Evolutionary conservation across 2,888 invertebrate species (phyloP).

Genomic region (Fragum whitleyi): DNA sequence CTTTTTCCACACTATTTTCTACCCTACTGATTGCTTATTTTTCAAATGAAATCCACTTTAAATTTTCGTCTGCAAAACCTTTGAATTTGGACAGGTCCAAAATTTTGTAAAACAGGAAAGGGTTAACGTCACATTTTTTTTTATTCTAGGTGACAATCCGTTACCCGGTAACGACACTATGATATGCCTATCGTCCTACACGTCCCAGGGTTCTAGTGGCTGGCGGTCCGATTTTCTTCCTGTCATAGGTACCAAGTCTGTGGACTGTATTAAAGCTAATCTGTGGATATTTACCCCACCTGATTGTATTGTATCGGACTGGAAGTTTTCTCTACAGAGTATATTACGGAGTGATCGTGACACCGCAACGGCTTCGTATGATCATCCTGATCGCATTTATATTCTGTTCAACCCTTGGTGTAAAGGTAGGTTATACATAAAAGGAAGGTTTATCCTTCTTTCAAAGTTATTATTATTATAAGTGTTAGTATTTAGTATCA

Average conservation of each 20-base stretch:
- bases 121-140: too few species aligned
- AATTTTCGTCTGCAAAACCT: too few species aligned
- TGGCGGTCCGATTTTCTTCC: constrained; percentile 72
- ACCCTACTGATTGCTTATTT: too few species aligned
- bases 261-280: constrained; percentile 56
- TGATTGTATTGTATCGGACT: constrained; percentile 74
- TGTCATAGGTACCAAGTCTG: constrained; percentile 59
- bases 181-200: constrained; percentile 70
- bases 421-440: constrained; percentile 89
- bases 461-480: too few species aligned
- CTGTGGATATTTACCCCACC: constrained; percentile 73
- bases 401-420: constrained; percentile 97
- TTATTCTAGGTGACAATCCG: constrained; percentile 68
- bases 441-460: too few species aligned
- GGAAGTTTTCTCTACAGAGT: constrained; percentile 75
- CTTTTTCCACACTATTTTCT: too few species aligned
- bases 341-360: constrained; percentile 57
- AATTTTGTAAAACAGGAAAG: too few species aligned
- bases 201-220: constrained; percentile 57
- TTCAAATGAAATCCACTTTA: too few species aligned
- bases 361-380: constrained; percentile 66
- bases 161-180: constrained; percentile 75
- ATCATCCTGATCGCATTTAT: constrained; percentile 88
- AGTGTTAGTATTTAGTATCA: too few species aligned
- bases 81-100: too few species aligned